Evolutionary conservation across 1,140 invertebrate species (phyloP), one percentile per base, ranked within the genome.

Genomic region (Brachionus koreanus): DNA sequence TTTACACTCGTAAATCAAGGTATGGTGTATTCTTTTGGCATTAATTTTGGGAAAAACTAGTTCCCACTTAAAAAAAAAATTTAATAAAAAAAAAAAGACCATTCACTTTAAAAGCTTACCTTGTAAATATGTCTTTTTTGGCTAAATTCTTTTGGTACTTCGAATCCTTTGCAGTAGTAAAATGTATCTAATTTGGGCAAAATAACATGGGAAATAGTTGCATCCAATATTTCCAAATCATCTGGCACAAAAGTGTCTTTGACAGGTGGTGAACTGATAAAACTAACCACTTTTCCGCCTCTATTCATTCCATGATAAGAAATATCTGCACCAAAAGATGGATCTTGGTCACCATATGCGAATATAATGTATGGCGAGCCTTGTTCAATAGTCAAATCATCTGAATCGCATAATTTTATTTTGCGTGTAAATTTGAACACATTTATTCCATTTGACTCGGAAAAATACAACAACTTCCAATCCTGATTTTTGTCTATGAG

Each of bases 331-430:
- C 19, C 69, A 57, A 16, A 33, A 19, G 37, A 16, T 23, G 82
- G 82, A 63, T 83, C 82, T 1, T 39, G 33, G n/a, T n/a, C n/a
- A n/a, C 82, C 82, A 77, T 81, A 83, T 13, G 82, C 82, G n/a
- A 19, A 83, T 39, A 83, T 83, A 29, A 83, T 23, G 33, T 49
- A 52, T 5, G 65, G 82, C 5, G 82, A 57, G 19, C 65, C 49
- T 0, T 43, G 3, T 6, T 61, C 57, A 29, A 83, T 57, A 5
- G n/a, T 42, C 35, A 35, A 23, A 61, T 83, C 83, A 33, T 83
- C 52, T 16, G 6, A 12, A 42, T 83, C 77, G 37, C 77, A 82
- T 5, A 75, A 12, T 13, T 79, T 72, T 29, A 83, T 42, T n/a
- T 42, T 52, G 5, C 83, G 25, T n/a, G 13, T 67, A 75, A 83